phyloP scores from a whole-genome alignment of 2,888 invertebrate species.

The Trimorus sp. region DNA sequence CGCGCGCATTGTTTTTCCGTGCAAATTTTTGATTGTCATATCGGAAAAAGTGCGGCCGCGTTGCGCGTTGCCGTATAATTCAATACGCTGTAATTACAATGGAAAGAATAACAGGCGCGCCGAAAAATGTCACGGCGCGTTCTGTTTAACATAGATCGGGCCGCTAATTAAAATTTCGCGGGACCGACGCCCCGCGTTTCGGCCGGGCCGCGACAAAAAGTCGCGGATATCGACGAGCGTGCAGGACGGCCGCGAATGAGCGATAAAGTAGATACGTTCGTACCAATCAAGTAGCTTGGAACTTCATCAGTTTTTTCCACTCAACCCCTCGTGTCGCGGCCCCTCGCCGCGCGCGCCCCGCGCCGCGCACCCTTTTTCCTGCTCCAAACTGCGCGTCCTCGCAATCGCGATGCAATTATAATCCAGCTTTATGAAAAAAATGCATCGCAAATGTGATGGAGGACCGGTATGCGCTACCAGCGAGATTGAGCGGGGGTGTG shows the following conservation, averaged over 20 bases:
- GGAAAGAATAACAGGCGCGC: conserved; percentile 40
- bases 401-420: conserved; percentile 81
- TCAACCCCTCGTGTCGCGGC: conserved; percentile 70
- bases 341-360: conserved; percentile 64
- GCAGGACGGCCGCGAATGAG: conserved; percentile 68
- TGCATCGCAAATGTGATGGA: conserved; percentile 82
- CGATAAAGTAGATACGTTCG: conserved; percentile 77
- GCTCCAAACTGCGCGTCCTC: conserved; percentile 73
- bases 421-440: conserved; percentile 82
- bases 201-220: conserved; percentile 26
- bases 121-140: conserved; percentile 25
- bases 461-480: conserved; percentile 79
- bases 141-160: conserved; percentile 8
- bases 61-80: conserved; percentile 38
- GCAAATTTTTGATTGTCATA: conserved; percentile 54
- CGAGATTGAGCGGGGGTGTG: conserved; percentile 76
- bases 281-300: conserved; percentile 81
- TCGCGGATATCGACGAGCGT: conserved; percentile 64
- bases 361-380: conserved; percentile 76
- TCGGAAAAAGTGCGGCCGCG: conserved; percentile 49
- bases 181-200: too few species aligned
- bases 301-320: conserved; percentile 80
- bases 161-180: conserved; percentile 9
- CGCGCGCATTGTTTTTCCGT: conserved; percentile 40
- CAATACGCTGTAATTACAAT: conserved; percentile 55